Conservation (phyloP, 2,888 invertebrate species). For the Drosophila melanosoma region DNA sequence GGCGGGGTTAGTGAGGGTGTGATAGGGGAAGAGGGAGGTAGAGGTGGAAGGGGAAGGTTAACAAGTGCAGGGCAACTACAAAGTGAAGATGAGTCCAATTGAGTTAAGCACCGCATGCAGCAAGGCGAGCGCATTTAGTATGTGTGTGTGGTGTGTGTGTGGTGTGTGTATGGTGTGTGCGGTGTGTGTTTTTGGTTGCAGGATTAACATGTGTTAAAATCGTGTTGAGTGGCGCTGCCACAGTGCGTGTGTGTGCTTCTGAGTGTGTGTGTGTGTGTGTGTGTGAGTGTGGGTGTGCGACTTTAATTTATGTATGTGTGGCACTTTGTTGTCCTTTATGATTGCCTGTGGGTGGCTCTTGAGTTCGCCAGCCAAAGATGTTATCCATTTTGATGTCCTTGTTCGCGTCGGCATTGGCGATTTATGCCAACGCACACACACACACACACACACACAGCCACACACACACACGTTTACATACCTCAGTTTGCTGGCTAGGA, state of each 20-base stretch:
- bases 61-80: constrained; percentile 49
- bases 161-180: constrained; percentile 22
- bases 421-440: constrained; percentile 49
- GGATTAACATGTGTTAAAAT: constrained; percentile 78
- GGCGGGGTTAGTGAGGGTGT: neutral
- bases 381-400: constrained; percentile 48
- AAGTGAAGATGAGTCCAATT: constrained; percentile 68
- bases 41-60: neutral
- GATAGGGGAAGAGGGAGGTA: neutral
- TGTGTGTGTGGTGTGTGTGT: constrained; percentile 29
- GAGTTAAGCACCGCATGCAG: constrained; percentile 69
- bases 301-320: constrained; percentile 77
- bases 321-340: constrained; percentile 77
- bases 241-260: constrained; percentile 2
- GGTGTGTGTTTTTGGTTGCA: neutral
- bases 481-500: constrained; percentile 22
- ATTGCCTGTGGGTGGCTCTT: constrained; percentile 59
- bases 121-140: constrained; percentile 34
- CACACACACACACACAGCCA: constrained; percentile 20
- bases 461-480: constrained; percentile 11
- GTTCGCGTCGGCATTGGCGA: constrained; percentile 52
- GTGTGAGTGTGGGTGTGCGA: constrained; percentile 31
- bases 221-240: constrained; percentile 68
- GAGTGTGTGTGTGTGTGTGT: constrained; percentile 16
- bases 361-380: constrained; percentile 55